Evolutionary conservation across 2,888 invertebrate species (phyloP), one percentile per base, ranked within the genome.

Genomic region (Hofmannophila pseudospretella): DNA sequence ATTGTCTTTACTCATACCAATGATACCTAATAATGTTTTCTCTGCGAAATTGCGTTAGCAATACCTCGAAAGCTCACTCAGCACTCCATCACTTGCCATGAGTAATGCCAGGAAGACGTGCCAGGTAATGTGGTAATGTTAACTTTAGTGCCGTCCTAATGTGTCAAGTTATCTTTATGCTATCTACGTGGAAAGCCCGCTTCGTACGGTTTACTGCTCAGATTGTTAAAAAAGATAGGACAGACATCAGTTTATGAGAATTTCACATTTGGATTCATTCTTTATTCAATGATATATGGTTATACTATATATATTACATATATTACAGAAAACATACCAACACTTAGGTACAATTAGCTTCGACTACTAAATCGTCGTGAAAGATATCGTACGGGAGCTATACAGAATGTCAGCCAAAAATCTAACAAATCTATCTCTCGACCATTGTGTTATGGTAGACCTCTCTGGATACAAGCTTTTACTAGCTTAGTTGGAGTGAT

Each of bases 161-260:
- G 65, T 66, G 63, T 58, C 53, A 50, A 58, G 47, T 59, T 67
- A 74, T 67, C 66, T 68, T 54, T 54, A 54, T 57, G 56, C 57
- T 65, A 56, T 66, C 67, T 55, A 56, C 44, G 53, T 36, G 44
- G 54, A 61, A 56, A 59, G 58, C 59, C 64, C 54, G 56, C 49
- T 54, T 54, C 49, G 52, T 57, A 48, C 45, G 46, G 45, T 52
- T 30, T 16, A 30, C 30, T 4, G 30, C 16, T 48, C 44, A 49
- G 59, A 67, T 63, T 43, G 47, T 41, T 42, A 16, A 41, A 41
- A 47, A 45, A 44, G 53, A 54, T 51, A 23, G n/a, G 8, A 8
- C 8, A 2, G 2, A 5, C 23, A 23, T 23, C 8, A 23, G 20
- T 20, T 20, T 20, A 20, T 20, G 3, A 20, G 20, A 20, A 5